These are phyloP conservation scores for Guaruba guarouba DNA, from an alignment of 2,113 vertebrate species.

Conservation along the genomic window DNA sequence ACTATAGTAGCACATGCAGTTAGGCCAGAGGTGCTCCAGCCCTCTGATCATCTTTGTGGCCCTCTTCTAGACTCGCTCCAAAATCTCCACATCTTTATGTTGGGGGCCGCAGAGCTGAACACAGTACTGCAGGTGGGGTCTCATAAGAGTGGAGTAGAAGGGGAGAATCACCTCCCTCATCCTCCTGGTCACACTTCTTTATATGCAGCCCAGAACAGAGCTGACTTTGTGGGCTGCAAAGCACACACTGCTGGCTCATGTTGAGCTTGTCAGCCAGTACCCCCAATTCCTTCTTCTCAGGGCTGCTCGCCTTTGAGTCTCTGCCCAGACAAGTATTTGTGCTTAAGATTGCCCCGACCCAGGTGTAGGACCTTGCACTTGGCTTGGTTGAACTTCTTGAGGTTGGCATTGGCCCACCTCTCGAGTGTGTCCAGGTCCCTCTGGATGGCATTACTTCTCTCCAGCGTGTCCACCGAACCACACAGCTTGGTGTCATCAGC, in stretches of 20 bases:
- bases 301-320: background rate
- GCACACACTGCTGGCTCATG: background rate
- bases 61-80: background rate
- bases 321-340: background rate
- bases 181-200: background rate
- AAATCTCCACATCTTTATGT: background rate
- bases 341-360: background rate
- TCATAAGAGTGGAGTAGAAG: background rate
- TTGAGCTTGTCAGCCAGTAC: background rate
- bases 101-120: background rate
- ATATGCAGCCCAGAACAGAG: background rate
- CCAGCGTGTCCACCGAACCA: background rate
- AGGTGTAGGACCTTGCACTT: background rate
- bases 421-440: background rate
- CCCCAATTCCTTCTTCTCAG: background rate
- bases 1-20: background rate
- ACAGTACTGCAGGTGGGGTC: background rate
- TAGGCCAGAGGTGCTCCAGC: background rate
- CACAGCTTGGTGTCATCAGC: background rate
- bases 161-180: background rate
- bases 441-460: background rate
- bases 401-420: background rate
- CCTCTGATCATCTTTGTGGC: background rate
- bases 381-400: background rate
- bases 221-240: background rate